Conservation (phyloP, 2,113 vertebrate genomes). For the Crotalus viridis region DNA sequence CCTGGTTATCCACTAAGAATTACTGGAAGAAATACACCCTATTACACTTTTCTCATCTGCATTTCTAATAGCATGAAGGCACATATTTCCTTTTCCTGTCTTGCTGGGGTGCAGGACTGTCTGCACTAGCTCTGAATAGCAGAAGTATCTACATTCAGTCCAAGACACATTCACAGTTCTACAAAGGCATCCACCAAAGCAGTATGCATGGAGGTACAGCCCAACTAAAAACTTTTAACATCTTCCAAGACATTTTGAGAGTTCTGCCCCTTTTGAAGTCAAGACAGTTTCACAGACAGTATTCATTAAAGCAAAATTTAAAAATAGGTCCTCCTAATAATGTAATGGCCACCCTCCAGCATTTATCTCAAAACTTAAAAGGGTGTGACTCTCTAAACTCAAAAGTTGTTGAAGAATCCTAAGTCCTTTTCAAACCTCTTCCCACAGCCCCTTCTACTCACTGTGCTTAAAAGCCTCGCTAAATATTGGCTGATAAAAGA, state of each 20-base stretch:
- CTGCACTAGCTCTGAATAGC: not conserved
- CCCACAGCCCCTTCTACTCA: not conserved
- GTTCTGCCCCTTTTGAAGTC: not conserved
- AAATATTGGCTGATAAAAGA: not conserved
- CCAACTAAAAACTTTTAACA: not conserved
- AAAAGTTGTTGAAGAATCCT: not conserved
- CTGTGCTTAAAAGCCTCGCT: not conserved
- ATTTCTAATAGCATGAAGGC: not conserved
- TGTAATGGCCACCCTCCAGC: not conserved
- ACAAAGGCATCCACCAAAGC: not conserved
- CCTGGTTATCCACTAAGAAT: not conserved
- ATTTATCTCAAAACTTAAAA: not conserved
- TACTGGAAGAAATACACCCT: not conserved
- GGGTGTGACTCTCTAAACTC: not conserved
- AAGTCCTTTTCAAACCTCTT: not conserved
- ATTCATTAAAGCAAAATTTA: not conserved
- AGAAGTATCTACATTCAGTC: not conserved
- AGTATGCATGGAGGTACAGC: not conserved
- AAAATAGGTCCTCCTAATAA: not conserved
- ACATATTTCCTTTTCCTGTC: not conserved
- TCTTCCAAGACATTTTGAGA: not conserved
- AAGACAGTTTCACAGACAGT: not conserved
- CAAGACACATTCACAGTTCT: not conserved
- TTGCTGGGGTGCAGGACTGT: not conserved
- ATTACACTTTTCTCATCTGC: not conserved